Evolutionary conservation across 1,140 invertebrate genomes (phyloP), one percentile per base, ranked within the genome.

Genomic region (Polypedilum pembai): DNA sequence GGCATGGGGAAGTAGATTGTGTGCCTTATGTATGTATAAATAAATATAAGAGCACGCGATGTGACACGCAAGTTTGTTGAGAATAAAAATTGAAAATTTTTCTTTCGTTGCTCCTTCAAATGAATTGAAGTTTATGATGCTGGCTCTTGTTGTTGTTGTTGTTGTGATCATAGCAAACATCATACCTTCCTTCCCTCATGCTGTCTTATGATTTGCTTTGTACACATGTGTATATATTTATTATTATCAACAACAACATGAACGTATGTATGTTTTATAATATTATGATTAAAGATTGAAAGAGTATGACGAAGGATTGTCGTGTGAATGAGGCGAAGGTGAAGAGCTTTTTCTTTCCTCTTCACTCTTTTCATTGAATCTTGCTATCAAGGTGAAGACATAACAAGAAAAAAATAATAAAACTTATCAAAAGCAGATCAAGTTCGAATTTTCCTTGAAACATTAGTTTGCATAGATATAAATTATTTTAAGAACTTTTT

Each of bases 251-350:
- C n/a, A n/a, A n/a, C 24, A 33, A 33, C 24, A 33, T 33, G 24
- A 33, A 33, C 24, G 24, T 33, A 5, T 33, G 24, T 33, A 33
- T 33, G 5, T 33, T 5, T 3, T 33, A 56, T 56, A 56, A 56
- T 56, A 56, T 56, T 56, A 56, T 56, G 45, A 56, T 56, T 56
- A 56, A 56, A 56, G 45, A 12, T n/a, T 15, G 45, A 56, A 33
- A 33, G 24, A 33, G n/a, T n/a, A 56, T 56, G n/a, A 56, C 45
- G 45, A 56, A 56, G 12, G 45, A 56, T 56, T 56, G 45, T 33
- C 24, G 24, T 33, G 24, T 33, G 24, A 33, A 33, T 33, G 24
- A 33, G 24, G 24, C 24, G 24, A 33, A 33, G 24, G 24, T 33
- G 24, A 33, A 33, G 5, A 33, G 5, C 2, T 33, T 33, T 33